These are phyloP conservation scores for Pycnomerus fuliginosus DNA, from an alignment of 2,888 invertebrate species.

Conservation along the genomic window DNA sequence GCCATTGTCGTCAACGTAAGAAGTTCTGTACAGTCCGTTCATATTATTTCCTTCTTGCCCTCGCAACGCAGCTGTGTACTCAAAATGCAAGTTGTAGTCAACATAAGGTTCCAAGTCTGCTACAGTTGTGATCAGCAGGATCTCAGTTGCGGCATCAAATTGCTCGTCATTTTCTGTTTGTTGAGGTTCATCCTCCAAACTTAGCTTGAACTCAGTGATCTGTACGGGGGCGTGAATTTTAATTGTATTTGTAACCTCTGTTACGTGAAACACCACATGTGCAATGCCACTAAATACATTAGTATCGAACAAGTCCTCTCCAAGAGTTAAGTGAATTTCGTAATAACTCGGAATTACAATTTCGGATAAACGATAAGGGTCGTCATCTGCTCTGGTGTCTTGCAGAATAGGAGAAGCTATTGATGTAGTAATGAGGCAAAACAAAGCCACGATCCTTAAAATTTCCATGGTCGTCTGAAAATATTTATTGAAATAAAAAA, in stretches of 20 bases:
- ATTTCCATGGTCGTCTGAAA: too few species aligned
- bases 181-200: too few species aligned
- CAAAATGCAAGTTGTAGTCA: conserved; percentile 19
- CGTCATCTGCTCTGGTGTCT: too few species aligned
- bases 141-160: conserved; percentile 24
- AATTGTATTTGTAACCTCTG: conserved; percentile 6
- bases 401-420: too few species aligned
- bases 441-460: too few species aligned
- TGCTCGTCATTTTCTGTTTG: too few species aligned
- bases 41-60: conserved; percentile 48
- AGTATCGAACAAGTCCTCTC: neutral
- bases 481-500: too few species aligned
- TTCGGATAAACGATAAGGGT: conserved; percentile 6
- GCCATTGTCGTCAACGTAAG: conserved; percentile 44
- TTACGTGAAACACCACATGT: neutral
- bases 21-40: conserved; percentile 56
- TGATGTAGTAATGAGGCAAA: too few species aligned
- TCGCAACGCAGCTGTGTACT: conserved; percentile 36
- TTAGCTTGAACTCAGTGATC: too few species aligned
- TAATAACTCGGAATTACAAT: neutral
- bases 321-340: neutral
- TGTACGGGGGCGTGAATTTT: conserved; percentile 9
- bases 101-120: conserved; percentile 7
- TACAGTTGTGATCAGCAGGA: conserved; percentile 20
- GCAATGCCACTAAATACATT: conserved; percentile 3